Evolutionary conservation across 2,113 vertebrate genomes (phyloP).

Genomic region (Macrotus californicus): DNA sequence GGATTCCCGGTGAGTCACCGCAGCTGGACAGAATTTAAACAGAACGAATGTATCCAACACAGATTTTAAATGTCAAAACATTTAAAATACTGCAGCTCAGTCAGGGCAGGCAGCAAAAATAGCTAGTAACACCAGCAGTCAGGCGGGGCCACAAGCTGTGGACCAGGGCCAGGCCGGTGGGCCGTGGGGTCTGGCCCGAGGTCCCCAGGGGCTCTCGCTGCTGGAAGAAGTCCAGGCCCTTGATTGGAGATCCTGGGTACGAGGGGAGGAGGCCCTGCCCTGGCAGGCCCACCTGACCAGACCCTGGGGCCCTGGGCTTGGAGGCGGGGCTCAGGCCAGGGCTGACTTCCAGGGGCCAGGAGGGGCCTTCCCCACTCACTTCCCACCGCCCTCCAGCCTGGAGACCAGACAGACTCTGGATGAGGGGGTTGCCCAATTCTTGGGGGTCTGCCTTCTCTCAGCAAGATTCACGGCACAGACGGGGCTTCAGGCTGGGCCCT

Average conservation of each 20-base stretch:
- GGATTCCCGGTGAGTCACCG: neutral
- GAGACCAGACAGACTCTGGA: neutral
- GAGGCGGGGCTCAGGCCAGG: neutral
- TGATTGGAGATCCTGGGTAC: neutral
- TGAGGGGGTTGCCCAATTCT: neutral
- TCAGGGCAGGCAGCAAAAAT: neutral
- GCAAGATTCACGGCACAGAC: neutral
- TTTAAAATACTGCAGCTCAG: neutral
- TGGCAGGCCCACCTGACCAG: neutral
- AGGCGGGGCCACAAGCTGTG: neutral
- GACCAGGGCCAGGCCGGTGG: neutral
- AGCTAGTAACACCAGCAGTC: neutral
- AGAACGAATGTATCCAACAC: constrained; percentile 5
- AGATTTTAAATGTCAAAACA: constrained; percentile 60
- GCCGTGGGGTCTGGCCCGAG: neutral
- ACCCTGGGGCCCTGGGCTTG: too few relatives aligned
- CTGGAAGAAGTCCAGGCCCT: neutral
- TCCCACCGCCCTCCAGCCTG: neutral
- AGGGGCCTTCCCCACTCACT: neutral
- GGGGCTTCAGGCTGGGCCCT: neutral
- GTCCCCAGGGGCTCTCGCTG: accelerated
- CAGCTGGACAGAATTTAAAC: neutral
- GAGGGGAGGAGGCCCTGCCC: neutral
- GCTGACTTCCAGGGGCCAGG: neutral
- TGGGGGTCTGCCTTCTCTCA: neutral